These are phyloP conservation scores for Folsomia candida DNA, from an alignment of 2,888 invertebrate genomes.

Conservation along the genomic window DNA sequence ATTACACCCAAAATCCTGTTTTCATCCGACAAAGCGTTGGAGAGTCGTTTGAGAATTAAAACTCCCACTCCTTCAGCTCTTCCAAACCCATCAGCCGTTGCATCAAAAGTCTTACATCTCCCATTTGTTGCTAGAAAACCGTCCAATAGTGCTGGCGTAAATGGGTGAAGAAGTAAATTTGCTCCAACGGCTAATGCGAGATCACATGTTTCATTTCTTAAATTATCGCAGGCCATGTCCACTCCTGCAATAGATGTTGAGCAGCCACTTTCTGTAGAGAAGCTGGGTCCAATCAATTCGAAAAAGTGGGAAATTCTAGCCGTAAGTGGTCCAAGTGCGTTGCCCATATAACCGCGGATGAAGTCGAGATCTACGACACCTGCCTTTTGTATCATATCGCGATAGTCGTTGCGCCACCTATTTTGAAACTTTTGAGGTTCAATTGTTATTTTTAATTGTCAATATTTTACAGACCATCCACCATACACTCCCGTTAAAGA, in stretches of 20 bases:
- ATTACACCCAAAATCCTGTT: conserved; percentile 50
- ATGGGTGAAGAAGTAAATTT: conserved; percentile 10
- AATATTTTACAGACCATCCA: no score
- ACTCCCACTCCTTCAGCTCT: conserved; percentile 53
- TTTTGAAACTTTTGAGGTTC: no score
- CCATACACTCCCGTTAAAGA: background rate
- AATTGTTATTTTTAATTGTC: no score
- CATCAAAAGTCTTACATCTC: conserved; percentile 52
- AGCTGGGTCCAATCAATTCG: background rate
- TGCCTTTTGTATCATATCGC: background rate
- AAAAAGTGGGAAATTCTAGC: background rate
- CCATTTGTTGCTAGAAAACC: conserved; percentile 19
- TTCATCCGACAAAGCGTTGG: conserved; percentile 36
- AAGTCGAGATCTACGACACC: background rate
- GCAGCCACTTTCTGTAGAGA: background rate
- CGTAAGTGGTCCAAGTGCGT: background rate
- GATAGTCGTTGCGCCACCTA: conserved; percentile 6
- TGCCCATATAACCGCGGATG: background rate
- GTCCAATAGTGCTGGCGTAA: background rate
- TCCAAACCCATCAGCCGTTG: conserved; percentile 53
- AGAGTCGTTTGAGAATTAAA: conserved; percentile 52
- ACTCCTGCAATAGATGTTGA: background rate
- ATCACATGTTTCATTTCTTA: background rate
- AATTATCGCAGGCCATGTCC: background rate
- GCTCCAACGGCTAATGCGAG: conserved; percentile 1